Conservation (phyloP, 2,797 vertebrate species). For the Sparus aurata region DNA sequence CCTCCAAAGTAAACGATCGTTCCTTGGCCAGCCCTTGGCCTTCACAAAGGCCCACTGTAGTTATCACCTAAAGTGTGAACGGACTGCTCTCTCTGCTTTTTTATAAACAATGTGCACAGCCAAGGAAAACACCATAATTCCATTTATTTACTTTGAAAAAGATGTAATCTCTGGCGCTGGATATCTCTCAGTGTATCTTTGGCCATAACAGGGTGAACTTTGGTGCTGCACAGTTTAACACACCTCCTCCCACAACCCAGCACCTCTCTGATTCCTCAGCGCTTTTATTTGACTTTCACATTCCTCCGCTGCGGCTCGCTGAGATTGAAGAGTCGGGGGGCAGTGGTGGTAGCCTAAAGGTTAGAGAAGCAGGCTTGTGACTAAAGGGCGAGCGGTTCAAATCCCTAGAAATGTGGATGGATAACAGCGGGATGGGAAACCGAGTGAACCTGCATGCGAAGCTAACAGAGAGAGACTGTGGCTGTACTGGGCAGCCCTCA, state of each 20-base stretch:
- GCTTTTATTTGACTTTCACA: constrained; percentile 78
- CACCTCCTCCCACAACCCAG: constrained; percentile 36
- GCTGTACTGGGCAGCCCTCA: neutral
- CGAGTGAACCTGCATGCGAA: constrained; percentile 13
- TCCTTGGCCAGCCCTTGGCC: constrained; percentile 68
- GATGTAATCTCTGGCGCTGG: constrained; percentile 81
- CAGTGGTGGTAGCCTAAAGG: constrained; percentile 42
- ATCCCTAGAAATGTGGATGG: constrained; percentile 20
- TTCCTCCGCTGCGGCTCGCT: constrained; percentile 65
- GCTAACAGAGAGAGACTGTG: constrained; percentile 32
- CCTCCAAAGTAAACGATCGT: constrained; percentile 83
- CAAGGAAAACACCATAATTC: constrained; percentile 85
- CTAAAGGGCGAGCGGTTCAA: constrained; percentile 24
- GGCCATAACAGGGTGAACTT: constrained; percentile 68
- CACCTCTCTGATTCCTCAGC: constrained; percentile 47
- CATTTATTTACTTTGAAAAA: constrained; percentile 83
- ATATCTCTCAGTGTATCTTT: constrained; percentile 74
- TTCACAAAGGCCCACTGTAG: constrained; percentile 86
- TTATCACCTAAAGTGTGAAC: constrained; percentile 88
- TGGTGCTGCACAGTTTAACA: constrained; percentile 53
- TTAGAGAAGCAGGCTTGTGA: constrained; percentile 46
- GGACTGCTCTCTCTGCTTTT: constrained; percentile 77
- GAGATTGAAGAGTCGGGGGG: constrained; percentile 34
- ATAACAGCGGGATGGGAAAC: constrained; percentile 51
- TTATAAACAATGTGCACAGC: constrained; percentile 80